Conservation (phyloP, 23 tunicate species). For the Clavelina lepadiformis region DNA sequence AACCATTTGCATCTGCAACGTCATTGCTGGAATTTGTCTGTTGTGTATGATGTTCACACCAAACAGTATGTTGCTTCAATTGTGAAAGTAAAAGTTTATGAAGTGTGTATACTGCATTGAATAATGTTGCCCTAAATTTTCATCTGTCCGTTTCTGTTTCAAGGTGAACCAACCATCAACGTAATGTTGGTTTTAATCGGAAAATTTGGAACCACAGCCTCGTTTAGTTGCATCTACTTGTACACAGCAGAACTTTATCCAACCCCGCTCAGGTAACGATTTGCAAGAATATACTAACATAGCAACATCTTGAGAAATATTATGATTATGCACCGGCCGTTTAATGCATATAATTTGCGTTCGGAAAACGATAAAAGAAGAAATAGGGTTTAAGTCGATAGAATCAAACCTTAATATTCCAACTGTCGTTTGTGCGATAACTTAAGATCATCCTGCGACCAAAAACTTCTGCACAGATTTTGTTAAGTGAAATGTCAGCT, state of each 20-base stretch:
- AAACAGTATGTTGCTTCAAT: constrained; percentile 27
- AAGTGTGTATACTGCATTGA: too few species aligned
- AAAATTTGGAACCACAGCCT: constrained; percentile 69
- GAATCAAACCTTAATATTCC: too few species aligned
- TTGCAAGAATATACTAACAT: too few species aligned
- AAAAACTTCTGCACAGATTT: background rate
- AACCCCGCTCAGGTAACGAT: constrained; percentile 68
- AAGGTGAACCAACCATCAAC: constrained; percentile 4
- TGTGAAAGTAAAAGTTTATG: background rate
- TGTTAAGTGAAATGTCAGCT: too few species aligned
- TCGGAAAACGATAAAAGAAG: too few species aligned
- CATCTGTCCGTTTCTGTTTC: too few species aligned
- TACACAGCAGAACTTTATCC: constrained; percentile 86
- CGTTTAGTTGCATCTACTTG: constrained; percentile 64
- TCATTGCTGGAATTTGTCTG: constrained; percentile 47
- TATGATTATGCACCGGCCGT: too few species aligned
- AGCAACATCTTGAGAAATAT: too few species aligned
- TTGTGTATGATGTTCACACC: constrained; percentile 46
- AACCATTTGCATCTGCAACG: constrained; percentile 31
- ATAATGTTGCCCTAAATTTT: too few species aligned
- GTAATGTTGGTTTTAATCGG: constrained; percentile 49
- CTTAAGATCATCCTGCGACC: background rate
- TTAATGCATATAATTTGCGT: too few species aligned
- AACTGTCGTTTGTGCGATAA: background rate
- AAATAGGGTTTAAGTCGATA: too few species aligned